Evolutionary conservation across 2,113 vertebrate genomes (phyloP).

Genomic region (Porphyrio hochstetteri): DNA sequence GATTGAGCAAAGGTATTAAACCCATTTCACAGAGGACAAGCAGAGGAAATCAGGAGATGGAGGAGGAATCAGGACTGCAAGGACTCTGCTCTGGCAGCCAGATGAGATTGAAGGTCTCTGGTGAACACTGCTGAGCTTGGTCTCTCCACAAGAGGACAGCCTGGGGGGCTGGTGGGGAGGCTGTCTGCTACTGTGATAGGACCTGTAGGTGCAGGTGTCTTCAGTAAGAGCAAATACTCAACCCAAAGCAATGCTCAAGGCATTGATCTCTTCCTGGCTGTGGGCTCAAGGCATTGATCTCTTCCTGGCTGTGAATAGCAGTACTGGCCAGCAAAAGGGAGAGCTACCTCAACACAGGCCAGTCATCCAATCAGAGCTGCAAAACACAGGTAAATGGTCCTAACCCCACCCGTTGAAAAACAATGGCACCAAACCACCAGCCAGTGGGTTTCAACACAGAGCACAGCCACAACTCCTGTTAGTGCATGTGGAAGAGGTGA

Average conservation of each 20-base stretch:
- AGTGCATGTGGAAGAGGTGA: not conserved
- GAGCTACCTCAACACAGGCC: not conserved
- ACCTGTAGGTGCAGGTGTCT: not conserved
- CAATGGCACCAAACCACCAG: not conserved
- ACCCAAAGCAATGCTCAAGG: not conserved
- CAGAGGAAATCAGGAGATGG: not conserved
- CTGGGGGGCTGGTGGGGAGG: not conserved
- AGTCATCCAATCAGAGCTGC: not conserved
- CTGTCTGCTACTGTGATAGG: rapidly evolving
- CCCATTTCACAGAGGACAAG: not conserved
- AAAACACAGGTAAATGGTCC: not conserved
- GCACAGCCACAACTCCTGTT: not conserved
- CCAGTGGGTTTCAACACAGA: not conserved
- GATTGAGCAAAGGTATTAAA: not conserved
- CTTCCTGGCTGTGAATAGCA: not conserved
- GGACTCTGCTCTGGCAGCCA: not conserved
- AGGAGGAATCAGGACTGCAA: not conserved
- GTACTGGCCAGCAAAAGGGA: not conserved
- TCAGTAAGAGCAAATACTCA: not conserved
- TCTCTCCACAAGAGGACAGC: not conserved
- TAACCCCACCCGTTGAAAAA: not conserved
- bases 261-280: not conserved
- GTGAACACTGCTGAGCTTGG: not conserved
- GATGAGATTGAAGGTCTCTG: not conserved
- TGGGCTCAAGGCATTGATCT: not conserved